Base-by-base conservation (phyloP, 2,888 invertebrate genomes). In the Acanthosepion esculentum region DNA sequence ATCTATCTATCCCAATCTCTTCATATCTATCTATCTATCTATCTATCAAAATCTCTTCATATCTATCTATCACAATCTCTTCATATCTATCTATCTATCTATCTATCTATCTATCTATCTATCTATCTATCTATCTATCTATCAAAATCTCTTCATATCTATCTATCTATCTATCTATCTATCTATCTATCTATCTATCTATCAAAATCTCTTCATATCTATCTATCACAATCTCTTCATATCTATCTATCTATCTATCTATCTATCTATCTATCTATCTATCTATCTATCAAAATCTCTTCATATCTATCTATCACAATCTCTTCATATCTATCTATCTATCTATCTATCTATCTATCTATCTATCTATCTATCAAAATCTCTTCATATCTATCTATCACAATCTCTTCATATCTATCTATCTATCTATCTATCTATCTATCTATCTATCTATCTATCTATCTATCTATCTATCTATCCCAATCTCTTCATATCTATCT, bases 1-100 rank as follows among this genome's bases (percentile, higher is more conserved):
- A 78, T 78, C 78, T 78, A 78, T 78, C 78, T 78, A 78, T 78
- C 78, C n/a, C n/a, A n/a, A n/a, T n/a, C n/a, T n/a, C n/a, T n/a
- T n/a, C n/a, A n/a, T 78, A 78, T 78, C 78, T 78, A n/a, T n/a
- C 15, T n/a, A n/a, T n/a, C 15, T n/a, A n/a, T n/a, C 78, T 78
- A 15, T 64, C 64, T 64, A 64, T 64, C 41, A 41, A 2, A 41
- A 41, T 41, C 1, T 29, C 10, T 50, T 50, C 50, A 50, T 64
- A 64, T 64, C 64, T 64, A 64, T 64, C 64, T 64, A 64, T 64
- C 64, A 8, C 50, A 50, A 7, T 64, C 50, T 50, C 26, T 64
- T 26, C 29, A 23, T 64, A 64, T 64, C 78, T 78, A n/a, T n/a
- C 78, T n/a, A n/a, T 78, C n/a, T n/a, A 78, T 78, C 78, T 78